Evolutionary conservation across 2,797 vertebrate species (phyloP).

Genomic region (Lepus townsendii): DNA sequence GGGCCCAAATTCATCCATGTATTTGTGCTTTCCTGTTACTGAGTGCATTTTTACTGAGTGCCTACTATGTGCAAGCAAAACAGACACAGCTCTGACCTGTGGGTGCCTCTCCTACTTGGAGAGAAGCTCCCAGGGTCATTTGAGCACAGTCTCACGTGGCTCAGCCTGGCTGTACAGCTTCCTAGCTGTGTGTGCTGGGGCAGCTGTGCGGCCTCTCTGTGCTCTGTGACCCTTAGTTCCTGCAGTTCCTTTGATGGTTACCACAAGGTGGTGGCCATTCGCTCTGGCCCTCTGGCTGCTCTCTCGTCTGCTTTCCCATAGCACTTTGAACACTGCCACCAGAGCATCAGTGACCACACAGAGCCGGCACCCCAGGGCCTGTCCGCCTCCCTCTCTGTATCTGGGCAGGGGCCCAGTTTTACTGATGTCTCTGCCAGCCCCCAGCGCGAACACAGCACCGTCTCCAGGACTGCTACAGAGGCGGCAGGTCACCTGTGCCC

Average conservation of each 20-base stretch:
- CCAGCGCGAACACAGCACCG: background rate
- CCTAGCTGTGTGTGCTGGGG: background rate
- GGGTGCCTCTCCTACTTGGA: background rate
- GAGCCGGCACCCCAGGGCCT: accelerated
- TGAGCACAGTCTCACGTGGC: background rate
- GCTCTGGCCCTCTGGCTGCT: too few relatives aligned
- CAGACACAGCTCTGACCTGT: background rate
- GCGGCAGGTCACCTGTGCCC: background rate
- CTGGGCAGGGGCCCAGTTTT: background rate
- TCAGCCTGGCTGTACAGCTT: background rate
- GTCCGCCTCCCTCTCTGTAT: background rate
- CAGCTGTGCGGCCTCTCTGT: background rate
- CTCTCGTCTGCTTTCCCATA: background rate
- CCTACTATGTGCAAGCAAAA: background rate
- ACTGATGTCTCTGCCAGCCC: background rate
- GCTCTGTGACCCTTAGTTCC: background rate
- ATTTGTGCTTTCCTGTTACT: background rate
- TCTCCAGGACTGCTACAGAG: background rate
- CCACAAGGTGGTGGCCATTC: background rate
- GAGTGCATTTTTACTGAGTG: background rate
- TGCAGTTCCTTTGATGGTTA: background rate
- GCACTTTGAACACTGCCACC: background rate
- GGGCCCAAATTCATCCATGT: background rate
- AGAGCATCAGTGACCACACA: background rate
- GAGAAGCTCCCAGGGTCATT: background rate